Conservation (phyloP, 1,140 invertebrate species). For the Drosophila tsacasi region DNA sequence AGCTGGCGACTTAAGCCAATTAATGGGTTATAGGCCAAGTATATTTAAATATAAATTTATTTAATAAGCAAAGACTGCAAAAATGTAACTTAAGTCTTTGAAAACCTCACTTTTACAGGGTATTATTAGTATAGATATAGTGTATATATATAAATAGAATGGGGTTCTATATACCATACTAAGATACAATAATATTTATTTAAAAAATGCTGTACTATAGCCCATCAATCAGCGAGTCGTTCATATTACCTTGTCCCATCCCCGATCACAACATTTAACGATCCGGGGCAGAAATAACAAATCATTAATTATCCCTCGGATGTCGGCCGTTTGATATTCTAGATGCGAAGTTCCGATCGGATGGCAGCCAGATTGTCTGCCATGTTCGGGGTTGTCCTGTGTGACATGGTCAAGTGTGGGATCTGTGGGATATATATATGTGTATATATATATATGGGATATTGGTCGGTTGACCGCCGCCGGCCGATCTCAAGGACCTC, state of each 20-base stretch:
- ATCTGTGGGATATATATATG: neutral
- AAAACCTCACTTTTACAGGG: no score
- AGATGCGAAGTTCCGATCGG: conserved; percentile 72
- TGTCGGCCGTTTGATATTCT: conserved; percentile 62
- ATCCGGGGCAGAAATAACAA: conserved; percentile 52
- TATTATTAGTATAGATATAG: no score
- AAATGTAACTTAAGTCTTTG: no score
- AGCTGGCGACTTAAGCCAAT: conserved; percentile 23
- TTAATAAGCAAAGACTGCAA: no score
- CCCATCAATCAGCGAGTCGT: conserved; percentile 35
- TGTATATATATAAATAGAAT: no score
- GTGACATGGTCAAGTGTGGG: conserved; percentile 52
- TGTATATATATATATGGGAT: conserved; percentile 7
- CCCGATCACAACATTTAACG: conserved; percentile 49
- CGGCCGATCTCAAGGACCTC: conserved; percentile 13
- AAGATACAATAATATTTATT: no score
- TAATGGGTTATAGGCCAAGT: conserved; percentile 1
- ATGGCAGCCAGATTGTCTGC: conserved; percentile 52
- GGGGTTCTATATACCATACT: no score
- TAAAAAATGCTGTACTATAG: neutral
- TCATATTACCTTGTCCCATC: neutral
- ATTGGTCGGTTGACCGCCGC: conserved; percentile 73
- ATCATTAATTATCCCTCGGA: conserved; percentile 55
- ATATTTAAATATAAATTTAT: no score
- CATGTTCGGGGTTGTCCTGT: conserved; percentile 14